Evolutionary conservation across 2,888 invertebrate genomes (phyloP).

Genomic region (Patella ulyssiponensis): DNA sequence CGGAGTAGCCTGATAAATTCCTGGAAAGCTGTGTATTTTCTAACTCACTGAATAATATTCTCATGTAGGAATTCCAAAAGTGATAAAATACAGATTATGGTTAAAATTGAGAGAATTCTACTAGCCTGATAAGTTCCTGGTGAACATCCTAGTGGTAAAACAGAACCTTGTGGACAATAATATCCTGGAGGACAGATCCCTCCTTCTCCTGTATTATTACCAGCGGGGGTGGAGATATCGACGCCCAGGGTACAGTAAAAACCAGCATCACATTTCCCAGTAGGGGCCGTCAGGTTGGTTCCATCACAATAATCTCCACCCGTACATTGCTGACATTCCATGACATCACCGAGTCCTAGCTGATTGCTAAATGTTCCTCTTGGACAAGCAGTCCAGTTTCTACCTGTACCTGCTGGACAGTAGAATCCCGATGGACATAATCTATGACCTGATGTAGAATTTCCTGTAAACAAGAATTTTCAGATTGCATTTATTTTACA

Average conservation of each 20-base stretch:
- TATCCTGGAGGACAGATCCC: slow-evolving; percentile 67
- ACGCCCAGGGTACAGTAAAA: slow-evolving; percentile 66
- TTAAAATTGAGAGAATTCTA: background rate
- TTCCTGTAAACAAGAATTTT: slow-evolving; percentile 45
- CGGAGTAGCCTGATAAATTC: too few relatives aligned
- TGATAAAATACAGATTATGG: background rate
- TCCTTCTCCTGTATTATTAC: slow-evolving; percentile 65
- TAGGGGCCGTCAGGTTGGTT: slow-evolving; percentile 64
- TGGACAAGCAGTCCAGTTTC: slow-evolving; percentile 65
- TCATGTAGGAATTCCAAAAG: too few relatives aligned
- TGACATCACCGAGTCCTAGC: slow-evolving; percentile 52
- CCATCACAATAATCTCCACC: slow-evolving; percentile 63
- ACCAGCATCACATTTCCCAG: slow-evolving; percentile 61
- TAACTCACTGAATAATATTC: too few relatives aligned
- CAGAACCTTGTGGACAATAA: slow-evolving; percentile 60
- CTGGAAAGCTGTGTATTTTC: too few relatives aligned
- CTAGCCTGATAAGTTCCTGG: slow-evolving; percentile 68
- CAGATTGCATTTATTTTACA: background rate
- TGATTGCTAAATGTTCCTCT: slow-evolving; percentile 66
- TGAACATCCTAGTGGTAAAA: slow-evolving; percentile 59
- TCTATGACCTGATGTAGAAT: slow-evolving; percentile 60
- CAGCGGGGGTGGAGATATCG: slow-evolving; percentile 61
- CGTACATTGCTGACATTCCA: slow-evolving; percentile 57
- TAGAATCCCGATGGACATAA: slow-evolving; percentile 67
- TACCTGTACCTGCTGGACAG: slow-evolving; percentile 66